Percentiles rank a stretch among this genome's conserved stretches.
phyloP scores from a whole-genome alignment of 1,140 invertebrate species.

The Arion vulgaris region DNA sequence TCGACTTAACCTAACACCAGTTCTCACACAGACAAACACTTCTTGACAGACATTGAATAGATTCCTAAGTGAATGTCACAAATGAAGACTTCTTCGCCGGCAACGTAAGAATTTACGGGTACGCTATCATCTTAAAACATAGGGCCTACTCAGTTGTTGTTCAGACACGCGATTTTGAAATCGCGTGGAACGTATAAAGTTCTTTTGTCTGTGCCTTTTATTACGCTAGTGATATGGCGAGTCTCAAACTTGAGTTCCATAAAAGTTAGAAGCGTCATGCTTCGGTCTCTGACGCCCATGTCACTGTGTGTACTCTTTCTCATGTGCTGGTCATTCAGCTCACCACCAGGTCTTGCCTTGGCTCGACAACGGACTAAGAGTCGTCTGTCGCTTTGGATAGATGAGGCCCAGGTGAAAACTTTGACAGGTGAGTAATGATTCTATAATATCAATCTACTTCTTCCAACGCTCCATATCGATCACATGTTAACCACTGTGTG shows the following conservation, averaged over 20 bases:
- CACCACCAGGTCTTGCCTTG: conserved; percentile 2
- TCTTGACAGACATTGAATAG: background rate
- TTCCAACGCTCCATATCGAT: too few relatives aligned
- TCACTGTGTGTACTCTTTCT: conserved; percentile 3
- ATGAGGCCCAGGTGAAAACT: conserved; percentile 16
- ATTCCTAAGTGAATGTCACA: background rate
- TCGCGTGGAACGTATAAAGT: conserved; percentile 5
- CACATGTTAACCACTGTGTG: too few relatives aligned
- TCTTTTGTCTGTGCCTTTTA: background rate
- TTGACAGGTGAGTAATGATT: conserved; percentile 1
- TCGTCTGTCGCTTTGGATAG: conserved; percentile 19
- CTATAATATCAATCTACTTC: too few relatives aligned
- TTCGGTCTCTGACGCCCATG: conserved; percentile 7
- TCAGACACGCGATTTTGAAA: conserved; percentile 5
- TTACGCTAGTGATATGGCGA: conserved; percentile 21
- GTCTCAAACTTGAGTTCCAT: background rate
- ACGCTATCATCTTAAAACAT: conserved; percentile 2
- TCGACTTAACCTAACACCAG: background rate
- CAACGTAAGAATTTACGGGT: background rate
- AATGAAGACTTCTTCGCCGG: background rate
- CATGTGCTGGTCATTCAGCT: conserved; percentile 6
- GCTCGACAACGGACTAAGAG: background rate
- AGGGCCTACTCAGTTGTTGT: background rate
- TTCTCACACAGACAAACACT: background rate
- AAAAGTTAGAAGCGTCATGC: conserved; percentile 17